Conservation (phyloP, 2,797 vertebrate species). For the Pogoniulus pusillus region DNA sequence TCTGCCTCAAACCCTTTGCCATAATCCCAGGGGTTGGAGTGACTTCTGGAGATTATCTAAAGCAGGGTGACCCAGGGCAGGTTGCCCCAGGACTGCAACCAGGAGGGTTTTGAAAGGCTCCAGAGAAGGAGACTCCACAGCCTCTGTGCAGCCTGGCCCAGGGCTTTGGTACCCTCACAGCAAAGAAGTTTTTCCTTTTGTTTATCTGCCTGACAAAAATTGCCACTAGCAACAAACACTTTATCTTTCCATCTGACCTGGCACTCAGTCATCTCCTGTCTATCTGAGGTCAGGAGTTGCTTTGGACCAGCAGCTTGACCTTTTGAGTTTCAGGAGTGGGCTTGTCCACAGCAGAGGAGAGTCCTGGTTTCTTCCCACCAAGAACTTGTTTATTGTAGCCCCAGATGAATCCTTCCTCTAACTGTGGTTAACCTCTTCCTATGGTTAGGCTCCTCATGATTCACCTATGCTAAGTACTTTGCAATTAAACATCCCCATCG, state of each 20-base stretch:
- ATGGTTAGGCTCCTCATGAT: conserved; percentile 59
- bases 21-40: no score
- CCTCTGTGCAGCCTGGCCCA: no score
- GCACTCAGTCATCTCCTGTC: background rate
- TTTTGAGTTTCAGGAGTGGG: background rate
- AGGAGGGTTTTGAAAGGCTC: no score
- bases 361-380: conserved; percentile 42
- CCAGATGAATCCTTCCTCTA: conserved; percentile 54
- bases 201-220: background rate
- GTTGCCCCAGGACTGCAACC: no score
- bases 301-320: background rate
- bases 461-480: conserved; percentile 63
- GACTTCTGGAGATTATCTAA: no score
- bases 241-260: background rate
- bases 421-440: conserved; percentile 72
- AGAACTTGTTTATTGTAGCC: conserved; percentile 46
- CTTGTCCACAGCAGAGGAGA: background rate
- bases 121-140: no score
- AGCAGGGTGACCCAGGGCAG: no score
- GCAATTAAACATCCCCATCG: conserved; percentile 65
- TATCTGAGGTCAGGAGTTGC: background rate
- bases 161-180: no score
- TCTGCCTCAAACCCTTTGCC: background rate
- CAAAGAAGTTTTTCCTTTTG: no score
- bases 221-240: background rate